Percentiles rank a stretch among this genome's conserved stretches.
phyloP scores from a whole-genome alignment of 2,797 vertebrate species.

The Geotria australis region DNA sequence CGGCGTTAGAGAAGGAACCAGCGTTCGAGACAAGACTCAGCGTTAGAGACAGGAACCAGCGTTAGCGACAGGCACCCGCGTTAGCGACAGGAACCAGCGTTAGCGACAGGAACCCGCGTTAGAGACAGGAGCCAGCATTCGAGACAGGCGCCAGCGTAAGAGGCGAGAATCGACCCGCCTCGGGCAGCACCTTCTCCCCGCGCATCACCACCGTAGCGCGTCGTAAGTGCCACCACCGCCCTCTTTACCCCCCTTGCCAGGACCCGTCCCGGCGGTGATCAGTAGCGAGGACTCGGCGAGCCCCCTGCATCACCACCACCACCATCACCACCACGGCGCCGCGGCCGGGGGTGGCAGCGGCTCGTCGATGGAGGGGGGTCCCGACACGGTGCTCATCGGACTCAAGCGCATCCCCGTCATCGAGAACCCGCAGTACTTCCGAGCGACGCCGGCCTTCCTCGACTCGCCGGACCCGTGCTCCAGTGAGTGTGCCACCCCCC shows the following conservation, averaged over 20 bases:
- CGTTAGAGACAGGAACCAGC: too few relatives aligned
- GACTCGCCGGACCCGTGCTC: constrained; percentile 43
- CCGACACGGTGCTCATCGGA: constrained; percentile 74
- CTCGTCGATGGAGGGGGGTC: constrained; percentile 76
- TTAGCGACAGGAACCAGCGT: too few relatives aligned
- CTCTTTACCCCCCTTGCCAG: constrained; percentile 12
- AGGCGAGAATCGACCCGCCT: too few relatives aligned
- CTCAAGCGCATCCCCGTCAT: constrained; percentile 97
- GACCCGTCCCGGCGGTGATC: constrained; percentile 82
- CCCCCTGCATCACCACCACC: constrained; percentile 84
- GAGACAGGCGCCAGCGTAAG: too few relatives aligned
- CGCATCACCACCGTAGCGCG: too few relatives aligned
- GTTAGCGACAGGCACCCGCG: too few relatives aligned
- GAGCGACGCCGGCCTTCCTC: constrained; percentile 67
- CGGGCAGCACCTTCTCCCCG: too few relatives aligned
- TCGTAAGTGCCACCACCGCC: too few relatives aligned
- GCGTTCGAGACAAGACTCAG: too few relatives aligned
- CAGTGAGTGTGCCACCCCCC: constrained; percentile 35
- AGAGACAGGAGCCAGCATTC: too few relatives aligned
- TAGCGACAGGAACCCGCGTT: too few relatives aligned
- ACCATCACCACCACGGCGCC: constrained; percentile 19
- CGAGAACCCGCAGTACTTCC: constrained; percentile 98
- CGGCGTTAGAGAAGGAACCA: too few relatives aligned
- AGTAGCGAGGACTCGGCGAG: constrained; percentile 87
- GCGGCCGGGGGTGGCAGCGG: constrained; percentile 31